Conservation (phyloP, 1,140 invertebrate species). For the Copidosoma floridanum region DNA sequence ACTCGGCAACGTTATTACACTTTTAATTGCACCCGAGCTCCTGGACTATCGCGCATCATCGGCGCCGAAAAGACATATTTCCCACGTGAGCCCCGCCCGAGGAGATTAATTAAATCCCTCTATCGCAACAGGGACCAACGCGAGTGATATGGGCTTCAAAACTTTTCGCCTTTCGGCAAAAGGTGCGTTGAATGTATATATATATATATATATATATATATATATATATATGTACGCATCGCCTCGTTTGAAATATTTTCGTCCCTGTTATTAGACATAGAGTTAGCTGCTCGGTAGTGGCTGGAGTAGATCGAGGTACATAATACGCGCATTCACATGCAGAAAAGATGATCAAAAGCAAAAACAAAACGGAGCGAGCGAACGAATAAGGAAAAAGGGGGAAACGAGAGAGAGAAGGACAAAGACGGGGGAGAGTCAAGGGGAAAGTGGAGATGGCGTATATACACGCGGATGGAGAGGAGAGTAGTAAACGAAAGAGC, state of each 20-base stretch:
- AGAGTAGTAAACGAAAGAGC: constrained; percentile 6
- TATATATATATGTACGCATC: neutral
- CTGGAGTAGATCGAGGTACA: constrained; percentile 16
- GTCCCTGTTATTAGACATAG: constrained; percentile 18
- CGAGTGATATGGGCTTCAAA: neutral
- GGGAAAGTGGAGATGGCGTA: constrained; percentile 13
- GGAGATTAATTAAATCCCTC: constrained; percentile 24
- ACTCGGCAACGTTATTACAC: constrained; percentile 21
- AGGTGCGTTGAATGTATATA: neutral
- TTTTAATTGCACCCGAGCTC: constrained; percentile 9
- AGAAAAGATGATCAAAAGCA: constrained; percentile 29
- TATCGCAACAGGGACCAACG: neutral
- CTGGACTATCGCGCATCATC: constrained; percentile 13
- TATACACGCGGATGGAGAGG: constrained; percentile 16
- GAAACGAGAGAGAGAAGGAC: constrained; percentile 2
- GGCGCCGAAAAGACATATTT: constrained; percentile 9
- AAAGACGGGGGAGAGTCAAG: constrained; percentile 20
- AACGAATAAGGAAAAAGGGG: constrained; percentile 16
- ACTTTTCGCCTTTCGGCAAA: too few species aligned
- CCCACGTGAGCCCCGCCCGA: neutral
- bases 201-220: neutral
- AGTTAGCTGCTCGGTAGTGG: constrained; percentile 8
- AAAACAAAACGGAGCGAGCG: constrained; percentile 22
- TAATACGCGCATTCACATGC: constrained; percentile 26
- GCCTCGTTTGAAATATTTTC: too few species aligned